A percentile compares a stretch with the other conserved stretches of the same genome.
Evolutionary conservation across 2,888 invertebrate genomes (phyloP).

Genomic region (Orthonychiurus folsomi): DNA sequence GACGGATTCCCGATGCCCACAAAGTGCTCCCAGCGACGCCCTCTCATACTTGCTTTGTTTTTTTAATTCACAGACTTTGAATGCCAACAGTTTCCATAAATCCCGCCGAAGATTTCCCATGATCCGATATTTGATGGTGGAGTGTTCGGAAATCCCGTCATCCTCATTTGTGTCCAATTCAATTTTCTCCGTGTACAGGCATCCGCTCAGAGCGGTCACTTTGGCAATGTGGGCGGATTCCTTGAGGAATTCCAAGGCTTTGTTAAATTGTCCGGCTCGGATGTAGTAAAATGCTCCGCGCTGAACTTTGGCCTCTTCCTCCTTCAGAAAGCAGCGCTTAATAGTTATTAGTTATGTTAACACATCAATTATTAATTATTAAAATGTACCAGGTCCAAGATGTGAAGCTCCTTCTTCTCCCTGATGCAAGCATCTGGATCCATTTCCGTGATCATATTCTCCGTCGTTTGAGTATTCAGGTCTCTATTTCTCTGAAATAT

Average conservation of each 20-base stretch:
- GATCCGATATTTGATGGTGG: background rate
- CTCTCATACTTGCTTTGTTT: slow-evolving; percentile 29
- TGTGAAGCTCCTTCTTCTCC: slow-evolving; percentile 33
- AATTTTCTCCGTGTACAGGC: slow-evolving; percentile 19
- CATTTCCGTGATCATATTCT: slow-evolving; percentile 25
- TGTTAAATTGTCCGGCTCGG: slow-evolving; percentile 24
- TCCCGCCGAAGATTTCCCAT: slow-evolving; percentile 31
- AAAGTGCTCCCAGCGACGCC: slow-evolving; percentile 29
- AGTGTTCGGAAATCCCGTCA: slow-evolving; percentile 3
- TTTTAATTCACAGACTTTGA: slow-evolving; percentile 34
- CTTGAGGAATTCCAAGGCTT: slow-evolving; percentile 23
- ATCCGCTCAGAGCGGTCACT: slow-evolving; percentile 26
- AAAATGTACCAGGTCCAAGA: slow-evolving; percentile 30
- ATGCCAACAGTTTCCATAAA: slow-evolving; percentile 32
- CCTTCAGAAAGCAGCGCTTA: slow-evolving; percentile 17
- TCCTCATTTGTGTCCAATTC: background rate
- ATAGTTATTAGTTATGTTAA: too few species aligned
- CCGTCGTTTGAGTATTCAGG: slow-evolving; percentile 19
- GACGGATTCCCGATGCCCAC: slow-evolving; percentile 34
- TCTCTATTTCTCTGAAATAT: slow-evolving; percentile 25
- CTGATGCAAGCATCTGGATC: slow-evolving; percentile 35
- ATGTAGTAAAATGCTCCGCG: slow-evolving; percentile 32
- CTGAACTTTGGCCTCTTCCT: slow-evolving; percentile 30
- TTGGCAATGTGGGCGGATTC: slow-evolving; percentile 31
- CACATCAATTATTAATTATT: background rate